Conservation (phyloP, 2,888 invertebrate genomes). For the Eupelmus urozonus region DNA sequence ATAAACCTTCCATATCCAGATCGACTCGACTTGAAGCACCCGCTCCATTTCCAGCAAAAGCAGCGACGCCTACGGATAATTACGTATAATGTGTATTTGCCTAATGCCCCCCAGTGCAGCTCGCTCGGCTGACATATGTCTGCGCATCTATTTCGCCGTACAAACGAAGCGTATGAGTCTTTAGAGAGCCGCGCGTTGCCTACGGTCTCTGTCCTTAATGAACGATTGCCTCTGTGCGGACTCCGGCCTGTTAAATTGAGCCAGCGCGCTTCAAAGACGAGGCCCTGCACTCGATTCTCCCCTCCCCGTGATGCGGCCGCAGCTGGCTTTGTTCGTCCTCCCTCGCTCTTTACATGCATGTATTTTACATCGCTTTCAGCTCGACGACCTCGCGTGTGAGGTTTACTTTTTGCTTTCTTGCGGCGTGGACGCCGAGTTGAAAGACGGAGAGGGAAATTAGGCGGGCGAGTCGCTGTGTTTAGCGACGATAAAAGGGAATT, state of each 20-base stretch:
- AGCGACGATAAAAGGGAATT: too few species aligned
- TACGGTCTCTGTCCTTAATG: slow-evolving; percentile 48
- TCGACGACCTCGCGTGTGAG: too few species aligned
- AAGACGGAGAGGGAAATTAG: too few species aligned
- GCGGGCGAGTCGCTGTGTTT: too few species aligned
- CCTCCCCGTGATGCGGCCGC: not conserved
- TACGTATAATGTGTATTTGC: not conserved
- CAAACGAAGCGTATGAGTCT: slow-evolving; percentile 34
- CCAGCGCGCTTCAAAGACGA: slow-evolving; percentile 63
- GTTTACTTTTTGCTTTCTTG: too few species aligned
- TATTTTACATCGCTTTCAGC: too few species aligned
- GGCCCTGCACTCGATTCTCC: slow-evolving; percentile 50
- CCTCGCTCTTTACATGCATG: too few species aligned
- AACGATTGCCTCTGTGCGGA: slow-evolving; percentile 35
- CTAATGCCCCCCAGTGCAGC: too few species aligned
- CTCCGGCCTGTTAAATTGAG: slow-evolving; percentile 64
- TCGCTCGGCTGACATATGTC: too few species aligned
- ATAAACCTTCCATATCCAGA: too few species aligned
- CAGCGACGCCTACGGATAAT: not conserved
- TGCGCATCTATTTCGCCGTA: slow-evolving; percentile 3
- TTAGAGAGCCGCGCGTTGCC: too few species aligned
- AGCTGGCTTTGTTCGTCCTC: not conserved
- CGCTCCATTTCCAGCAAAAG: not conserved
- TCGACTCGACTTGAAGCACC: not conserved
- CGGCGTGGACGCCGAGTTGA: too few species aligned